Percentiles rank a stretch among this genome's conserved stretches.
These are phyloP conservation scores for Gopherus flavomarginatus DNA, from an alignment of 2,113 vertebrate species.

Conservation along the genomic window DNA sequence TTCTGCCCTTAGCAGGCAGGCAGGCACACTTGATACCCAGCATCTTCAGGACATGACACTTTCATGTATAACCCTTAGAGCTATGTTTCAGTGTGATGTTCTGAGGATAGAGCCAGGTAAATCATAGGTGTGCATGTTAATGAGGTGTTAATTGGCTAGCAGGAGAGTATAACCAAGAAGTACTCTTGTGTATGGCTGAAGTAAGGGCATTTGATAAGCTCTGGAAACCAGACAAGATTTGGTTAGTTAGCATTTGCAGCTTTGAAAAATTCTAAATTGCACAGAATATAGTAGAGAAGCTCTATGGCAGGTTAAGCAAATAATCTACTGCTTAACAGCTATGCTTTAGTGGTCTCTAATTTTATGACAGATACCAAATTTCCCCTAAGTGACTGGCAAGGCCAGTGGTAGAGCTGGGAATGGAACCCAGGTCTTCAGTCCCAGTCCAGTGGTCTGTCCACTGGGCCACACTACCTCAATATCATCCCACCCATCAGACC, in stretches of 20 bases:
- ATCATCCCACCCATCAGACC: not conserved
- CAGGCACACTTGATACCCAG: not conserved
- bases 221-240: not conserved
- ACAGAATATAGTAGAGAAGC: not conserved
- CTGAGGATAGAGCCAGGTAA: not conserved
- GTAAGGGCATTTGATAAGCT: not conserved
- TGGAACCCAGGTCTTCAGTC: not conserved
- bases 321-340: not conserved
- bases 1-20: not conserved
- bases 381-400: not conserved
- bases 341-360: not conserved
- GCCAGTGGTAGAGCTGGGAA: constrained; percentile 24
- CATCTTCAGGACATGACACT: not conserved
- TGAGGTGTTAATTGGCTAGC: not conserved
- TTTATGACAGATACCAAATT: not conserved
- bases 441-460: not conserved
- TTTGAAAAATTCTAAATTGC: not conserved
- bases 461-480: fast-evolving
- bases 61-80: fast-evolving
- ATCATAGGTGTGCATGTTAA: not conserved
- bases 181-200: fast-evolving
- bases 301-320: not conserved
- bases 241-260: not conserved
- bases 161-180: not conserved
- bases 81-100: not conserved